Percentiles rank a stretch among this genome's conserved stretches.
phyloP scores from a whole-genome alignment of 2,888 invertebrate genomes.

The Lissocephala sabroskyi region DNA sequence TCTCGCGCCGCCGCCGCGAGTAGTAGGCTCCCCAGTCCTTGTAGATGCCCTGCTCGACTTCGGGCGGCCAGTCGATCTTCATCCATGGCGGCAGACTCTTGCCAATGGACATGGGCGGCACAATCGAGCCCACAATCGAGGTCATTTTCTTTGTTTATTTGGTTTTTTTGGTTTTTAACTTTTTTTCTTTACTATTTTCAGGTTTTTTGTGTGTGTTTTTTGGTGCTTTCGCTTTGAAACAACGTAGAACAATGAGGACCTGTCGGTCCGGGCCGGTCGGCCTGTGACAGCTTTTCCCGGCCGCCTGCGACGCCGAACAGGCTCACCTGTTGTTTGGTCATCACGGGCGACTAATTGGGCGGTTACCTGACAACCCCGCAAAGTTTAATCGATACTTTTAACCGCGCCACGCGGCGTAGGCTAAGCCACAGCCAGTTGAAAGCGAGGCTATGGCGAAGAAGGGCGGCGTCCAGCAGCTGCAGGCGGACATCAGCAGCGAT shows the following conservation, averaged over 20 bases:
- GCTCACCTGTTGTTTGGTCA: too few species aligned
- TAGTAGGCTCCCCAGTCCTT: conserved; percentile 68
- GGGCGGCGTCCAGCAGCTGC: conserved; percentile 83
- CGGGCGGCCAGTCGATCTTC: conserved; percentile 56
- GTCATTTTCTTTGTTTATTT: conserved; percentile 14
- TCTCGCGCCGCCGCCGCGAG: conserved; percentile 53
- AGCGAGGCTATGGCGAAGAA: conserved; percentile 89
- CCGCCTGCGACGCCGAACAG: too few species aligned
- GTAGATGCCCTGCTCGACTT: conserved; percentile 61
- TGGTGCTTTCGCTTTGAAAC: too few species aligned
- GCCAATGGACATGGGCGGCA: conserved; percentile 5
- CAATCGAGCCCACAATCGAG: conserved; percentile 18
- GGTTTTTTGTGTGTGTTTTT: too few species aligned
- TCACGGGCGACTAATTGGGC: too few species aligned
- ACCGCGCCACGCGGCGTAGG: too few species aligned
- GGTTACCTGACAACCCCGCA: neutral
- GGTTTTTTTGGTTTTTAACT: too few species aligned
- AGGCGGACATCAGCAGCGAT: conserved; percentile 85
- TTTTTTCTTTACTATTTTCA: too few species aligned
- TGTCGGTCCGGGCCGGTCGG: too few species aligned
- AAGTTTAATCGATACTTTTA: neutral
- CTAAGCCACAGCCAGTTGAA: too few species aligned
- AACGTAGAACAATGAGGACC: too few species aligned
- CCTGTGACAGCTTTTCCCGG: too few species aligned
- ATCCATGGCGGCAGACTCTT: conserved; percentile 42